phyloP scores from a whole-genome alignment of 2,797 vertebrate species.

The Falco novaeseelandiae region DNA sequence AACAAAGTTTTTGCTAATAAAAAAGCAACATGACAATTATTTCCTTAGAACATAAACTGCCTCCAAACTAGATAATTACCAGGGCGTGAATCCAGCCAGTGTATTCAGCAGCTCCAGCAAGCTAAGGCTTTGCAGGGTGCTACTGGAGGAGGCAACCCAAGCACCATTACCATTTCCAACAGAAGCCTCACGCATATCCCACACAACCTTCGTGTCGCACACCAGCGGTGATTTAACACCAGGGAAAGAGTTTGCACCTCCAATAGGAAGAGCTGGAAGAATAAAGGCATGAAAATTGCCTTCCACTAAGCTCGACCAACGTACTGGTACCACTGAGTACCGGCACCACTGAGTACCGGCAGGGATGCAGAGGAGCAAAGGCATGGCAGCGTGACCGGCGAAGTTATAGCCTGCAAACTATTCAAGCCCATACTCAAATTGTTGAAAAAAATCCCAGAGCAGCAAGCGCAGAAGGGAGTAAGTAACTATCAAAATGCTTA shows the following conservation, averaged over 20 bases:
- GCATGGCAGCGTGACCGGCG: rapidly evolving
- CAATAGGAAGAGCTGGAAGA: neutral
- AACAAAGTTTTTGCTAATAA: neutral
- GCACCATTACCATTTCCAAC: neutral
- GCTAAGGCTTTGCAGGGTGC: neutral
- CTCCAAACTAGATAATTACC: neutral
- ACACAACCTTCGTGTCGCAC: neutral
- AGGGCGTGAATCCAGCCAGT: neutral
- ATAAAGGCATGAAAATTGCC: neutral
- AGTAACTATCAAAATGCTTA: neutral
- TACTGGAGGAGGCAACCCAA: neutral
- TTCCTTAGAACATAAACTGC: neutral
- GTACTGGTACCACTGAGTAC: neutral
- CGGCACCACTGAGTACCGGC: neutral
- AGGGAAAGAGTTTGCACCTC: neutral
- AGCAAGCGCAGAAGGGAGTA: neutral
- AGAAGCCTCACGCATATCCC: neutral
- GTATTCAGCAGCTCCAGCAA: neutral
- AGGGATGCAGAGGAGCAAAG: neutral
- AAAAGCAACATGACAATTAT: neutral
- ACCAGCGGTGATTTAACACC: neutral
- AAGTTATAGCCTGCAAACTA: neutral
- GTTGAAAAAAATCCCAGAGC: neutral
- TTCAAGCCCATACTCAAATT: neutral
- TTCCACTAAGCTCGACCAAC: neutral